A percentile compares a stretch with the other conserved stretches of the same genome.
These are phyloP conservation scores for Mythimna loreyi DNA, from an alignment of 2,888 invertebrate genomes.

Conservation along the genomic window DNA sequence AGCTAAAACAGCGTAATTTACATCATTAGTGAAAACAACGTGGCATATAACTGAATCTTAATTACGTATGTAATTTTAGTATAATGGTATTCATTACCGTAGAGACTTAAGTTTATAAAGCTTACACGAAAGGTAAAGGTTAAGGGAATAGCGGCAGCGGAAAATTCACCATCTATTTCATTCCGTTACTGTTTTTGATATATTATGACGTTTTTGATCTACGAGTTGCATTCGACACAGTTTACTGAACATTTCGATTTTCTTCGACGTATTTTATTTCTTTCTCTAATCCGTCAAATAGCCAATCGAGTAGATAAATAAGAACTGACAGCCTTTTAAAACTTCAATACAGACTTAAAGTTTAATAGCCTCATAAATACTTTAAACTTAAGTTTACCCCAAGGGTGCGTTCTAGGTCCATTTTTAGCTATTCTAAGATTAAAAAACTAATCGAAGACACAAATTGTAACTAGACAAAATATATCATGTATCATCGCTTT, in stretches of 20 bases:
- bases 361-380: slow-evolving; percentile 5
- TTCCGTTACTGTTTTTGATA: background rate
- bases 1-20: slow-evolving; percentile 37
- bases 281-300: background rate
- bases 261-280: background rate
- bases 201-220: slow-evolving; percentile 8
- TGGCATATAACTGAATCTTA: slow-evolving; percentile 50
- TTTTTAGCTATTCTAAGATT: background rate
- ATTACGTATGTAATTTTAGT: slow-evolving; percentile 50
- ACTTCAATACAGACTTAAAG: background rate
- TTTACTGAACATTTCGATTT: slow-evolving; percentile 15
- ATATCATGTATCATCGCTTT: background rate
- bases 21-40: slow-evolving; percentile 41
- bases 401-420: slow-evolving; percentile 29
- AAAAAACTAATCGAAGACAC: background rate
- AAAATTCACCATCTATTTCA: background rate
- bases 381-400: slow-evolving; percentile 8
- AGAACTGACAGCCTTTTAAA: slow-evolving; percentile 26
- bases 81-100: slow-evolving; percentile 44
- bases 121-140: slow-evolving; percentile 22
- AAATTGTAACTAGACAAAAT: too few species aligned
- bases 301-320: slow-evolving; percentile 1
- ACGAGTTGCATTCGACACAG: slow-evolving; percentile 21
- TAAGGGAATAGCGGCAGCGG: slow-evolving; percentile 15
- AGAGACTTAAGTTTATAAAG: slow-evolving; percentile 35